Conservation (phyloP, 2,113 vertebrate species). For the Raphicerus campestris region DNA sequence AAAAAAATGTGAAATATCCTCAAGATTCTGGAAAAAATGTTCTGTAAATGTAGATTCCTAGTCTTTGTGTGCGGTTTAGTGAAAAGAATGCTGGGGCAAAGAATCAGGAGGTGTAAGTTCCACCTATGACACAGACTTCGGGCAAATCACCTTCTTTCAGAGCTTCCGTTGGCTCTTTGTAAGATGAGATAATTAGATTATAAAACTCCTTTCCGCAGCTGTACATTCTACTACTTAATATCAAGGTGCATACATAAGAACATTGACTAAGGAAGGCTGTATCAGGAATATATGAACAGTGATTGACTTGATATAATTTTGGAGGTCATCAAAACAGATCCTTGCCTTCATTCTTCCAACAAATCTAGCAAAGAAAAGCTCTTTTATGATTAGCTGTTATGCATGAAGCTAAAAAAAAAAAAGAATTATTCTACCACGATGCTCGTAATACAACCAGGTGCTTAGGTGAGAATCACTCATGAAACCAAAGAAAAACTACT, state of each 20-base stretch:
- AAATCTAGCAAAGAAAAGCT: neutral
- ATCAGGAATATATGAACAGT: neutral
- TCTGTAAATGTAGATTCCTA: neutral
- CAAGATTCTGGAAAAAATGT: neutral
- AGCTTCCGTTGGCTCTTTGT: neutral
- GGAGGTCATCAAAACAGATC: neutral
- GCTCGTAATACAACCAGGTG: neutral
- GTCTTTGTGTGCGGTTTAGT: neutral
- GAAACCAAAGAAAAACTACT: conserved; percentile 11
- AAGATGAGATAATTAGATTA: neutral
- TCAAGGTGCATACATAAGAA: neutral
- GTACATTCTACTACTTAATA: neutral
- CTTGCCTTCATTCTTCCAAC: neutral
- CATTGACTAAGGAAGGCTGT: neutral
- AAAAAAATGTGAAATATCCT: neutral
- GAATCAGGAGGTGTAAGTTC: neutral
- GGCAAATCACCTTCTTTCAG: neutral
- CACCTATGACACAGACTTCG: neutral
- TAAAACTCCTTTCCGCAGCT: neutral
- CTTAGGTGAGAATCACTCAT: neutral
- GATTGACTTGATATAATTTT: neutral
- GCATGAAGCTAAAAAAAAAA: neutral
- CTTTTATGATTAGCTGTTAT: neutral
- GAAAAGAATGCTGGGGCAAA: neutral
- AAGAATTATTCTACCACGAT: neutral